These are phyloP conservation scores for Lycocorax pyrrhopterus DNA, from an alignment of 2,113 vertebrate species.

Conservation along the genomic window DNA sequence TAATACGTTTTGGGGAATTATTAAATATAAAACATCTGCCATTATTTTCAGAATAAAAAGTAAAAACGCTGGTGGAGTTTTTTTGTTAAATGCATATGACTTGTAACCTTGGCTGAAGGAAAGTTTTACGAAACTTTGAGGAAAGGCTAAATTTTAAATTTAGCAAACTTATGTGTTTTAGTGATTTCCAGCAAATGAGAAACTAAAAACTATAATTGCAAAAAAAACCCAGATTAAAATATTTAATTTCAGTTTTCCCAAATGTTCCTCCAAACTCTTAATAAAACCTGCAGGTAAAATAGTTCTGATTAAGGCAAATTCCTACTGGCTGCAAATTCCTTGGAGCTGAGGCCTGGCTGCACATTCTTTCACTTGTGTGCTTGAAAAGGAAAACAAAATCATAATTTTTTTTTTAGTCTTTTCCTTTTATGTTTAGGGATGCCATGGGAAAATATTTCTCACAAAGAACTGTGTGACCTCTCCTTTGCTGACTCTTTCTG, in stretches of 20 bases:
- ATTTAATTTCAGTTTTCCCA: background rate
- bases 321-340: background rate
- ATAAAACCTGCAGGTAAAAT: background rate
- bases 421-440: background rate
- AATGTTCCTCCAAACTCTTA: background rate
- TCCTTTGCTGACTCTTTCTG: background rate
- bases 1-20: background rate
- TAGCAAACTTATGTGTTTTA: rapidly evolving
- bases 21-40: background rate
- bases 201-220: background rate
- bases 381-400: background rate
- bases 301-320: background rate
- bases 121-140: background rate
- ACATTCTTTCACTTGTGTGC: background rate
- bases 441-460: background rate
- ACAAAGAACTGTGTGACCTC: background rate
- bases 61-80: rapidly evolving
- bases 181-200: background rate
- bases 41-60: background rate
- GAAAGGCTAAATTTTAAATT: background rate
- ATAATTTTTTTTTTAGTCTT: background rate
- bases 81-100: background rate
- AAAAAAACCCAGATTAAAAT: background rate
- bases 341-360: background rate
- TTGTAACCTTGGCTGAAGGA: background rate